Evolutionary conservation across 2,797 vertebrate species (phyloP).

Genomic region (Pipistrellus nathusii): DNA sequence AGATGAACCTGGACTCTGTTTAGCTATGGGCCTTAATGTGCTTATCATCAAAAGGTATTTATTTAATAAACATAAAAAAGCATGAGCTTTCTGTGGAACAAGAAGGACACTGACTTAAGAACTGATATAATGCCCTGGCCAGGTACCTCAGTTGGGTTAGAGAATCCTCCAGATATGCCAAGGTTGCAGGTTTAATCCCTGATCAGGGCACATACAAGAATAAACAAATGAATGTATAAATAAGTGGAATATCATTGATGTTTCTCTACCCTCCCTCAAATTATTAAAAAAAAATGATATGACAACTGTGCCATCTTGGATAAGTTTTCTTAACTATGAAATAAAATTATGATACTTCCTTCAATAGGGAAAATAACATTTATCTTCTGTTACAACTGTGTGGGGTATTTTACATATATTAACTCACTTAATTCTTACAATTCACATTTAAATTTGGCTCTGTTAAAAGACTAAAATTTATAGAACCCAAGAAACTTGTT

Average conservation of each 20-base stretch:
- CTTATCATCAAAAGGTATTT: not conserved
- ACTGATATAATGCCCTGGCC: not conserved
- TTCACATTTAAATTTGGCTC: constrained; percentile 2
- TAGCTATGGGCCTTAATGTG: not conserved
- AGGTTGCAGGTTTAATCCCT: not conserved
- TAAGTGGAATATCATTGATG: not conserved
- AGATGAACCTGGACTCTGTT: constrained; percentile 38
- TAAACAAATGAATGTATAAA: not conserved
- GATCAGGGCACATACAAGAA: not conserved
- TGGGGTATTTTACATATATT: not conserved
- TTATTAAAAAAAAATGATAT: not conserved
- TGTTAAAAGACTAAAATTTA: not conserved
- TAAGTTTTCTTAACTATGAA: not conserved
- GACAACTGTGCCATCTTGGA: not conserved
- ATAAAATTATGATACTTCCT: not conserved
- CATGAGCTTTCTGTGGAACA: not conserved
- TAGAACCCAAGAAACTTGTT: not conserved
- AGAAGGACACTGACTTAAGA: not conserved
- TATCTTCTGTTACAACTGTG: not conserved
- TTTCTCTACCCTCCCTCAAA: not conserved
- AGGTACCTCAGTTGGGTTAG: not conserved
- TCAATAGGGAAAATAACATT: not conserved
- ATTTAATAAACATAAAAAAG: not conserved
- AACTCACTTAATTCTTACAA: not conserved
- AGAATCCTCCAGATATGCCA: not conserved